Base-by-base conservation (phyloP, 2,888 invertebrate genomes). In the Anagyrus pseudococci region DNA sequence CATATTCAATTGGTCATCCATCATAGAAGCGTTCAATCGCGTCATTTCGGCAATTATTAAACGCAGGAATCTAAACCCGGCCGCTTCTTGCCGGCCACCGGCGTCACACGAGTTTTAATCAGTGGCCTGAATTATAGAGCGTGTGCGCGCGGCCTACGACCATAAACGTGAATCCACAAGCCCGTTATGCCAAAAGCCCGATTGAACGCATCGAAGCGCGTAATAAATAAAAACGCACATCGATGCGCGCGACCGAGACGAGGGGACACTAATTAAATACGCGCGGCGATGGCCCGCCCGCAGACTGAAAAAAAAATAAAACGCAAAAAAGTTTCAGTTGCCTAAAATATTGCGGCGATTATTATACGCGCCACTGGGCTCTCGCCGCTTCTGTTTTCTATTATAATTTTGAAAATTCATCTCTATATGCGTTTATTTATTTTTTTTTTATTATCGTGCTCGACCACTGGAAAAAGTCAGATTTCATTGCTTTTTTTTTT, bases 101-200 rank as follows among this genome's bases (percentile, higher is more conserved):
- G 47, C 52, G 33, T 15, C 25, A 13, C 26, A 20, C 55, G 55
- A 53, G 29, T 57, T 62, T 57, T 57, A 62, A 62, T 57, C 52
- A 47, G 17, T 29, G 40, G 29, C 41, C 46, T 29, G 62, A 50
- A 62, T 62, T 53, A 49, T 55, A 26, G 43, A 57, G 17, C 22
- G 37, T 19, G 19, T 7, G 22, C 10, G 26, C 33, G 37, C 23
- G 7, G 4, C n/a, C 19, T 40, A 48, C 41, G 33, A 37, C 33
- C 33, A 37, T 56, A 44, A 50, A 50, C 40, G 53, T 41, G n/a
- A 20, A 6, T 29, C 13, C 2, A 2, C 1, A 7, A 19, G 20
- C 25, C 17, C 25, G n/a, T 8, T 37, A 43, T 22, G 17, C 37
- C 33, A 55, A 49, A 22, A 44, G 37, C 26, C 20, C 48, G 62